Conservation (phyloP, 2,113 vertebrate species). For the Chaetops frenatus region DNA sequence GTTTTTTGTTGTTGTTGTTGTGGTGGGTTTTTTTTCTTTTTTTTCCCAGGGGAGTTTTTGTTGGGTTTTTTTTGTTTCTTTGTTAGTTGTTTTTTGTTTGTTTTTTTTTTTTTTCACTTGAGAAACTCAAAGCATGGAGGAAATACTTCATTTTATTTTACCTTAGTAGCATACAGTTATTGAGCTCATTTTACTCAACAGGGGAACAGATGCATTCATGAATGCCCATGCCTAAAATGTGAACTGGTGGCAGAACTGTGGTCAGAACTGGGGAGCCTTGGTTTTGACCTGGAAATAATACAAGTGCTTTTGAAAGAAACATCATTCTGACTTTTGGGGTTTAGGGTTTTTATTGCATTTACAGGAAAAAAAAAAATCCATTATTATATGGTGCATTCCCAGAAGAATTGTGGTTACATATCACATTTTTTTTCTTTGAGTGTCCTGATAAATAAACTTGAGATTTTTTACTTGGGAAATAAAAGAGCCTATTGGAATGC, state of each 20-base stretch:
- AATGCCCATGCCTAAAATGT: neutral
- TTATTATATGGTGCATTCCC: neutral
- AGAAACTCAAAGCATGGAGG: neutral
- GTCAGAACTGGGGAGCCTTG: neutral
- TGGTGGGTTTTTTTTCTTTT: fast-evolving
- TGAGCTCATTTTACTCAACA: neutral
- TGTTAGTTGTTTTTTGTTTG: fast-evolving
- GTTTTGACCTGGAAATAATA: neutral
- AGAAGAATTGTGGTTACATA: neutral
- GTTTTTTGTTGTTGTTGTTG: too few species aligned
- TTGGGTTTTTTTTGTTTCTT: too few species aligned
- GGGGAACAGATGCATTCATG: neutral
- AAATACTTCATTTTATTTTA: neutral
- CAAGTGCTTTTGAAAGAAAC: neutral
- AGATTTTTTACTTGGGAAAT: neutral
- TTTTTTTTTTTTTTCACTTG: neutral
- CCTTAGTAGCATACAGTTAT: neutral
- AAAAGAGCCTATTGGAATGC: neutral
- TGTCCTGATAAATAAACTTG: neutral
- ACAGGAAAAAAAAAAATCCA: neutral
- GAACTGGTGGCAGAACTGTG: neutral
- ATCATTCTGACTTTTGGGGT: neutral
- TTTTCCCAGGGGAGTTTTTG: too few species aligned
- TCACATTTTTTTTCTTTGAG: neutral
- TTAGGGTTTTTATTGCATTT: neutral